Evolutionary conservation across 1,140 invertebrate species (phyloP), one percentile per base, ranked within the genome.

Genomic region (Panulirus ornatus): DNA sequence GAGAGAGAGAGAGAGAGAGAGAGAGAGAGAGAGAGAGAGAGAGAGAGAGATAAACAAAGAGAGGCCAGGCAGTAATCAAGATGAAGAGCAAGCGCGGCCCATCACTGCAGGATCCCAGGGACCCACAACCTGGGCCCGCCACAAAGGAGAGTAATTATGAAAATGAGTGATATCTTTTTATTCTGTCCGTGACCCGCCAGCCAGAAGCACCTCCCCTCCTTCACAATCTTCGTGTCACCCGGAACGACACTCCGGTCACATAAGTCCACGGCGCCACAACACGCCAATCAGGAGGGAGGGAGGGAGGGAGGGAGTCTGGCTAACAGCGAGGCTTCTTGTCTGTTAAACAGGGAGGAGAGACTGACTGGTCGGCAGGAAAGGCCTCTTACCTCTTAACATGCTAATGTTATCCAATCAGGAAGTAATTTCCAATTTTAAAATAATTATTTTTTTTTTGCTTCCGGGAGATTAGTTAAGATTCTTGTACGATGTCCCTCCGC

Each of bases 131-230:
- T n/a, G 38, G 34, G n/a, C 70, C 1, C 9, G 44, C 84, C 70
- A 85, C 71, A 73, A 73, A 85, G 84, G 40, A 36, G 54, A 85
- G 70, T 85, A 85, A 85, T 85, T 85, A 85, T 85, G 84, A 85
- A 85, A 85, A 85, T 85, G 84, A 85, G 70, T 76, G 84, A 85
- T 85, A 75, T 76, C 44, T 85, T 85, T 85, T 76, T 85, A 85
- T 85, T 75, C 27, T 54, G 81, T 42, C 3, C 22, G 84, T 85
- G 71, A 85, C 84, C 70, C 42, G 84, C 22, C 70, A 75, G 84
- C 70, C 34, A 76, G 84, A 19, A 85, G 22, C 70, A 16, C 66
- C n/a, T 71, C 84, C 19, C 47, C 58, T 16, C 40, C n/a, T 22
- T 66, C 58, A 27, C 58, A 16, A 36, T 27, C 40, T 47, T 27